Conservation (phyloP, 1,140 invertebrate genomes). For the Lasaia peninsularis region DNA sequence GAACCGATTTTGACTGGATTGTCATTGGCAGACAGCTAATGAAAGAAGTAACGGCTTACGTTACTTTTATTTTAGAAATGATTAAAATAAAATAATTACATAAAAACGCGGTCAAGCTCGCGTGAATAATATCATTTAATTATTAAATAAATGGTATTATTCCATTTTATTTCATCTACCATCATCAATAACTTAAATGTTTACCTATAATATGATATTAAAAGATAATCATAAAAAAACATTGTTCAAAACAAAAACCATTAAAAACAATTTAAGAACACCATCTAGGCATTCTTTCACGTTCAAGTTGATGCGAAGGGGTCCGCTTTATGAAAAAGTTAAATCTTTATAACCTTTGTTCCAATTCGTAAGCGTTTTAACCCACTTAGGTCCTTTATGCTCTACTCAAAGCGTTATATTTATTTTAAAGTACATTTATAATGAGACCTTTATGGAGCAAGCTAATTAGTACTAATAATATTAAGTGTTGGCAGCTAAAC, state of each 20-base stretch:
- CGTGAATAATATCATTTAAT: too few species aligned
- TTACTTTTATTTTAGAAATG: too few species aligned
- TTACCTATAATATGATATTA: not conserved
- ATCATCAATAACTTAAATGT: too few species aligned
- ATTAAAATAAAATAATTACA: too few species aligned
- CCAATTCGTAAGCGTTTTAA: not conserved
- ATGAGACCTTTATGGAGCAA: not conserved
- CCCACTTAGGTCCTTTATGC: not conserved
- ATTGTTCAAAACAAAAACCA: too few species aligned
- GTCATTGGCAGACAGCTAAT: too few species aligned
- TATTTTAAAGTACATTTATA: slow-evolving; percentile 4
- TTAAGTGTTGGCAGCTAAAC: not conserved
- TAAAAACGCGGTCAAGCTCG: too few species aligned
- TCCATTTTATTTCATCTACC: too few species aligned
- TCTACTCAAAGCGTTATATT: not conserved
- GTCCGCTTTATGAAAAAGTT: not conserved
- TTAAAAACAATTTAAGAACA: not conserved
- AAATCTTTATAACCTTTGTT: slow-evolving; percentile 5
- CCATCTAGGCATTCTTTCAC: not conserved
- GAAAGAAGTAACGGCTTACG: too few species aligned
- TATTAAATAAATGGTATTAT: too few species aligned
- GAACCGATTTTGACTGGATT: too few species aligned
- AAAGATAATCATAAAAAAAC: too few species aligned
- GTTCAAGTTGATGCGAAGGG: not conserved
- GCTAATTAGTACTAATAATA: not conserved